Base-by-base conservation (phyloP, 2,888 invertebrate genomes). In the Diogma glabrata region DNA sequence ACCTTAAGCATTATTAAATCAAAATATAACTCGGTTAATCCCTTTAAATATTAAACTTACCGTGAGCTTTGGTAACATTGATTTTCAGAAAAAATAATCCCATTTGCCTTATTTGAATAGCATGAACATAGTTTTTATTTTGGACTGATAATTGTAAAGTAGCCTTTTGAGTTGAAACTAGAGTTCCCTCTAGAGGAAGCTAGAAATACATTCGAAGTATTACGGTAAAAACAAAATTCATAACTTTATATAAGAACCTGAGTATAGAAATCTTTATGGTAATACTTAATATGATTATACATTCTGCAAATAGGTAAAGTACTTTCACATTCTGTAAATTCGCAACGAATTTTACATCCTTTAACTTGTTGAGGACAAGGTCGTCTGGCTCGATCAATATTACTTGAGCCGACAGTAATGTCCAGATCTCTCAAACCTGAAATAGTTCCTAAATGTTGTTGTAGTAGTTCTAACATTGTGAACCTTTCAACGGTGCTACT, bases 201-300 rank as follows among this genome's bases (percentile, higher is more conserved):
- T 24, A 9, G 9, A 24, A 7, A 24, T 24, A 6, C 24, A 24
- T 24, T 24, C 9, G 6, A 24, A 7, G 24, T n/a, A n/a, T n/a
- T n/a, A n/a, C n/a, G 9, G 6, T 6, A 24, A 24, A 24, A 24
- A 24, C 24, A 7, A 9, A 6, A 24, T 26, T 24, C 14, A 24
- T n/a, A n/a, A 48, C 52, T 20, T 49, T 49, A 55, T n/a, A n/a
- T n/a, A n/a, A n/a, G n/a, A n/a, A 77, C 76, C 72, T 76, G 73
- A 53, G 72, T 64, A 51, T 75, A 71, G 53, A 70, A 65, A 22
- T 70, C 65, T 52, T 66, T 58, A 56, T 78, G 77, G 58, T 63
- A 71, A 60, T 71, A 71, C 51, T 73, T 72, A 30, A 77, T 63
- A 58, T 78, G 77, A 56, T 74, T 72, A 49, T 77, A 64, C 60